Base-by-base conservation (phyloP, 2,797 vertebrate genomes). In the Hozukius guyotensis region DNA sequence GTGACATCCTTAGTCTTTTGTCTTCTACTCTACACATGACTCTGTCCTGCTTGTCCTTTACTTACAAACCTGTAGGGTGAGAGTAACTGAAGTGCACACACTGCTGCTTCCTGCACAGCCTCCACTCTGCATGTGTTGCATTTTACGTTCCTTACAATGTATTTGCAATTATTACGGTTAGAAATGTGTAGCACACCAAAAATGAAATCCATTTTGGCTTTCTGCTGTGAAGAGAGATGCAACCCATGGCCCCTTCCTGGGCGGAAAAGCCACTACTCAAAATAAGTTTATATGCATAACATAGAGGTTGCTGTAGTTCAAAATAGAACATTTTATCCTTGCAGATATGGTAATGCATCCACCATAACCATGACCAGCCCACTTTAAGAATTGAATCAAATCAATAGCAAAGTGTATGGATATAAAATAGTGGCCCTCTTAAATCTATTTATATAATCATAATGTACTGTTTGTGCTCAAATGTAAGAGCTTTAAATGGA, bases 81-180 rank as follows among this genome's bases (percentile, higher is more conserved):
- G 5, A 22, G 16, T 18, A 46, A 61, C 13, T 42, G 53, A 55
- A 42, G 14, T 9, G 2, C 27, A 25, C 32, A 38, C 18, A 2
- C 60, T 6, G 20, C 22, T 68, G 69, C 52, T 38, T 34, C 29
- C 38, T 27, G 6, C 46, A 18, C 25, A 38, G 42, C 20, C 46
- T 66, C 66, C 69, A 20, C 63, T 69, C 76, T 65, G 57, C 14
- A 22, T 65, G 63, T 36, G 49, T 20, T 53, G 36, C 56, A 22
- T 25, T 67, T 49, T 63, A 16, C 20, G 9, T n/a, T 62, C 3
- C 22, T 62, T 11, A 10, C 27, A 31, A 57, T 36, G 46, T 61
- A 36, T 64, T 73, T 73, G 20, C 53, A 81, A n/a, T 66, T 72
- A 24, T 52, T 77, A 52, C 3, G 5, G 59, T 56, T 53, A 34